Percentiles rank a stretch among this genome's conserved stretches.
These are phyloP conservation scores for Liasis olivaceus DNA, from an alignment of 2,797 vertebrate genomes.

Conservation along the genomic window DNA sequence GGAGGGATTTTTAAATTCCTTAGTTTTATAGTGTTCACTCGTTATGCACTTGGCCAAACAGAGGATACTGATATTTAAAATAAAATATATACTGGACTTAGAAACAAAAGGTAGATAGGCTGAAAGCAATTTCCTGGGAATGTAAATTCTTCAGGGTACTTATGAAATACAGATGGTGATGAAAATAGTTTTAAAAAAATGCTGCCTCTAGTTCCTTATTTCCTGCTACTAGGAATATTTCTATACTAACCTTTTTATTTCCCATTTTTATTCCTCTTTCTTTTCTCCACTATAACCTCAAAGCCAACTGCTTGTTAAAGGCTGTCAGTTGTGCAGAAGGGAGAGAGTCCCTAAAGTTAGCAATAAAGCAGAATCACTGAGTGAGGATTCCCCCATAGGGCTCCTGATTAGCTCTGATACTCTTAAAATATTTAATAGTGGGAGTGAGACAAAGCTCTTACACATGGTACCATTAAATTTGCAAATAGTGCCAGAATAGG, in stretches of 20 bases:
- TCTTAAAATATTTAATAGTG: constrained; percentile 63
- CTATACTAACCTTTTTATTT: neutral
- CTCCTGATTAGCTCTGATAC: constrained; percentile 46
- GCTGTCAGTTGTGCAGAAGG: neutral
- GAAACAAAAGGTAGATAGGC: neutral
- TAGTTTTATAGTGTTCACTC: neutral
- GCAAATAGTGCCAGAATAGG: constrained; percentile 58
- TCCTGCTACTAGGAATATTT: neutral
- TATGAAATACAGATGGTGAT: neutral
- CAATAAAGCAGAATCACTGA: constrained; percentile 11
- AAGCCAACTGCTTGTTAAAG: neutral
- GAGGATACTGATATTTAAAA: neutral
- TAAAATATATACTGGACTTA: neutral
- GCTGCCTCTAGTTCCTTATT: neutral
- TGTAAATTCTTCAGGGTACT: neutral
- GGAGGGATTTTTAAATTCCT: neutral
- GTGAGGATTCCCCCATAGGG: constrained; percentile 20
- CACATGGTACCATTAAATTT: constrained; percentile 57
- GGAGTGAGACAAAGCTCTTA: constrained; percentile 52
- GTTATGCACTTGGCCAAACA: neutral
- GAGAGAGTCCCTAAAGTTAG: neutral
- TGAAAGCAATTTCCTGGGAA: neutral
- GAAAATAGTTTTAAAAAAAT: neutral
- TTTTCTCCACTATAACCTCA: neutral
- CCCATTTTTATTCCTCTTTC: neutral